A percentile compares a stretch with the other conserved stretches of the same genome.
These are phyloP conservation scores for Trissonchulus sp. DNA, from an alignment of 2,888 invertebrate genomes.

Conservation along the genomic window DNA sequence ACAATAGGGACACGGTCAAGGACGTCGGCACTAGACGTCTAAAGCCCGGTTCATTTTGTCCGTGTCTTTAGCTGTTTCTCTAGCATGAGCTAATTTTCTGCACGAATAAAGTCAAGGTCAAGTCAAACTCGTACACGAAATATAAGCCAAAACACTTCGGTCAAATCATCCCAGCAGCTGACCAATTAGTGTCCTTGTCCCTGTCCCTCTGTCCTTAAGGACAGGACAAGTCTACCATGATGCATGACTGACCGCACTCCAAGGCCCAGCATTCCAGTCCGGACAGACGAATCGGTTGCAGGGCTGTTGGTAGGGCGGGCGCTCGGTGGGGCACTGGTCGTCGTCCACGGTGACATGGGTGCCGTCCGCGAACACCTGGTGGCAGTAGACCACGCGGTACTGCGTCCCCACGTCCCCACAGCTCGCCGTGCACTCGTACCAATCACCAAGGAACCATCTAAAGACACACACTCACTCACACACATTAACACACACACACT, in stretches of 20 bases:
- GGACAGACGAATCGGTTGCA: constrained; percentile 77
- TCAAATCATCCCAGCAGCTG: background rate
- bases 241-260: constrained; percentile 81
- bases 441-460: constrained; percentile 68
- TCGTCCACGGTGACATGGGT: constrained; percentile 68
- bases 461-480: too few relatives aligned
- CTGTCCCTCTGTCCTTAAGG: too few relatives aligned
- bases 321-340: constrained; percentile 63
- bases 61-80: too few relatives aligned
- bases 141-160: too few relatives aligned
- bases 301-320: constrained; percentile 52
- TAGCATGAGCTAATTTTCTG: background rate
- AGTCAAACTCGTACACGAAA: too few relatives aligned
- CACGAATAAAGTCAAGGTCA: too few relatives aligned
- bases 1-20: too few relatives aligned
- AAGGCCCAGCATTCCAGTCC: constrained; percentile 76
- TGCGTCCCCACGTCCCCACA: constrained; percentile 67
- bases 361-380: constrained; percentile 69
- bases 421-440: constrained; percentile 73
- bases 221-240: too few relatives aligned
- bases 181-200: background rate
- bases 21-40: too few relatives aligned
- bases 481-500: too few relatives aligned
- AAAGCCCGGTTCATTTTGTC: too few relatives aligned
- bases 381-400: constrained; percentile 65